These are phyloP conservation scores for Ctenomys sociabilis DNA, from an alignment of 2,113 vertebrate genomes.

Conservation along the genomic window DNA sequence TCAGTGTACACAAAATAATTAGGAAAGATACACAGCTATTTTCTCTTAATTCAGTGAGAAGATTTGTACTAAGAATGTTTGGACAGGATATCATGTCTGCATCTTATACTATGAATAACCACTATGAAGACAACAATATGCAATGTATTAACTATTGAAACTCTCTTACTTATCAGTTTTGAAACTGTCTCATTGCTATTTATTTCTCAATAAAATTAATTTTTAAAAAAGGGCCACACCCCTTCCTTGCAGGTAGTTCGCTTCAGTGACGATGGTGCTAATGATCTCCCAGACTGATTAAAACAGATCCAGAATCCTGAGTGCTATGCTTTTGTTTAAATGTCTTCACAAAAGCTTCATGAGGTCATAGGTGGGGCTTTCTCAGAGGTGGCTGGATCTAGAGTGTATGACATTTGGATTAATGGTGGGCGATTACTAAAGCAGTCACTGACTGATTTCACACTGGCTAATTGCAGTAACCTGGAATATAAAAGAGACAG, in stretches of 20 bases:
- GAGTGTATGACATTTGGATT: background rate
- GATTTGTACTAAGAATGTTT: no score
- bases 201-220: no score
- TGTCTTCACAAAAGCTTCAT: background rate
- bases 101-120: no score
- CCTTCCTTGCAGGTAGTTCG: background rate
- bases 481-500: background rate
- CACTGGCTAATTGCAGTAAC: background rate
- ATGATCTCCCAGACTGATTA: background rate
- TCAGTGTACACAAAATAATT: no score
- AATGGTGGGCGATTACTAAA: background rate
- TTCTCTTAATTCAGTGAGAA: no score
- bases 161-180: no score
- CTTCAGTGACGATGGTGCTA: rapidly evolving
- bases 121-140: no score
- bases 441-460: background rate
- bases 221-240: background rate
- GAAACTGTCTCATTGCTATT: no score
- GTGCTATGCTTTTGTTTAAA: background rate
- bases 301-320: no score
- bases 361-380: background rate
- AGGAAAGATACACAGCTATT: no score
- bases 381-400: background rate
- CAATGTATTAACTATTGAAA: no score
- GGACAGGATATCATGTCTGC: no score